These are phyloP conservation scores for Ischnus inquisitorius DNA, from an alignment of 2,888 invertebrate genomes.

Conservation along the genomic window DNA sequence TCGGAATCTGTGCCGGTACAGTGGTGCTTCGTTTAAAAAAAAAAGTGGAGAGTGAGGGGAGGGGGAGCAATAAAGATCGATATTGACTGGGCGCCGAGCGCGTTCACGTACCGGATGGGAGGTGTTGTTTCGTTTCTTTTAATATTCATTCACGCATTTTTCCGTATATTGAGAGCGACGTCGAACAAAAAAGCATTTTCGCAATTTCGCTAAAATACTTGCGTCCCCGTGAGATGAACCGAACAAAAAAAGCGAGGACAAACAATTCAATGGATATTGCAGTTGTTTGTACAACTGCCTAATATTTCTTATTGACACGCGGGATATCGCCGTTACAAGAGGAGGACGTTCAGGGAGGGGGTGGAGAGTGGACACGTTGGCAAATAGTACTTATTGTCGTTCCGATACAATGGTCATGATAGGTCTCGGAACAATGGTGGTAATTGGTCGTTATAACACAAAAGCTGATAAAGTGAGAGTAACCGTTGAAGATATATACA, in stretches of 20 bases:
- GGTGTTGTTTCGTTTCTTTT: slow-evolving; percentile 9
- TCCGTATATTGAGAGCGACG: slow-evolving; percentile 1
- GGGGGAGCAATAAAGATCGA: not conserved
- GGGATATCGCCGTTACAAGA: not conserved
- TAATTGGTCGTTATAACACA: slow-evolving; percentile 32
- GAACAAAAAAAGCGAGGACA: not conserved
- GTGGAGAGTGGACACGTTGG: not conserved
- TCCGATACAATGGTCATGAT: not conserved
- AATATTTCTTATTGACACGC: slow-evolving; percentile 14
- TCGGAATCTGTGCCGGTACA: not conserved
- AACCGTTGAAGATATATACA: not conserved
- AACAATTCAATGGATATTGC: not conserved
- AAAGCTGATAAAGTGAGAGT: slow-evolving; percentile 20
- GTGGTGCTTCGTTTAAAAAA: not conserved
- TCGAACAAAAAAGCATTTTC: not conserved
- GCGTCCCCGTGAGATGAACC: not conserved
- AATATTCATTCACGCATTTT: slow-evolving; percentile 2
- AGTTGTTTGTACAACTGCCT: not conserved
- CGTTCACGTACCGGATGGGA: not conserved
- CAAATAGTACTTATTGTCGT: not conserved
- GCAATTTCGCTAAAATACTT: slow-evolving; percentile 7
- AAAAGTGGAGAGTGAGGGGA: not conserved
- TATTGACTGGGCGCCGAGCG: not conserved
- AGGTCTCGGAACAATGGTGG: slow-evolving; percentile 3
- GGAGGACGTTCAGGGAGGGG: too few species aligned